Conservation (phyloP, 2,888 invertebrate species). For the Agrochola litura region DNA sequence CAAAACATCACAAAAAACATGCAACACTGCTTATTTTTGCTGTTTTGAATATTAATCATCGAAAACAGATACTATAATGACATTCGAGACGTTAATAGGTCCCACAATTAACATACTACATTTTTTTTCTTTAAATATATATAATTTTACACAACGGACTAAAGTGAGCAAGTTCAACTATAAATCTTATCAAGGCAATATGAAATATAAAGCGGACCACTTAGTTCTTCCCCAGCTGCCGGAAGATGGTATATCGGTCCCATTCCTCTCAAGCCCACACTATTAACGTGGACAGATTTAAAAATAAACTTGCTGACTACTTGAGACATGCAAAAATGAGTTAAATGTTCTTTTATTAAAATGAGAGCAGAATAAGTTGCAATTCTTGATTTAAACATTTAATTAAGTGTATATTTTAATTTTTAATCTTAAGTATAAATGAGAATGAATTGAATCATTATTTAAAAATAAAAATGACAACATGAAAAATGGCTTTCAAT, state of each 20-base stretch:
- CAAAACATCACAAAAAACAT: constrained; percentile 47
- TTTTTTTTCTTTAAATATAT: constrained; percentile 44
- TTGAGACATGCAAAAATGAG: constrained; percentile 58
- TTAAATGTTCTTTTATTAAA: constrained; percentile 38
- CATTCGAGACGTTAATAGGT: constrained; percentile 58
- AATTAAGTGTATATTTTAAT: constrained; percentile 27
- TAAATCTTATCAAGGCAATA: constrained; percentile 63
- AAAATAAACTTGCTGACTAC: constrained; percentile 65
- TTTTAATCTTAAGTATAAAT: constrained; percentile 19
- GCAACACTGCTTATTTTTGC: constrained; percentile 48
- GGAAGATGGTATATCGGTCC: constrained; percentile 62
- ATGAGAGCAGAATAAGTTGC: constrained; percentile 26
- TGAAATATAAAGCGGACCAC: constrained; percentile 63
- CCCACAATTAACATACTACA: constrained; percentile 52
- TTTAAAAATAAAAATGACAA: constrained; percentile 27
- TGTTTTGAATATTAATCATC: constrained; percentile 60
- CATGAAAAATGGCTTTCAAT: constrained; percentile 34
- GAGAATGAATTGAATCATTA: constrained; percentile 19
- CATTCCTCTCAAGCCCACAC: constrained; percentile 66
- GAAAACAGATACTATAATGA: constrained; percentile 57
- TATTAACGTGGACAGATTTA: constrained; percentile 70
- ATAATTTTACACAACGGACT: constrained; percentile 28
- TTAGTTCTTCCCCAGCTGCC: constrained; percentile 65
- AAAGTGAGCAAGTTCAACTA: constrained; percentile 48
- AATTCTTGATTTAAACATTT: constrained; percentile 33